Evolutionary conservation across 2,888 invertebrate genomes (phyloP), one percentile per base, ranked within the genome.

Genomic region (Drosophila nr. perissopoda): DNA sequence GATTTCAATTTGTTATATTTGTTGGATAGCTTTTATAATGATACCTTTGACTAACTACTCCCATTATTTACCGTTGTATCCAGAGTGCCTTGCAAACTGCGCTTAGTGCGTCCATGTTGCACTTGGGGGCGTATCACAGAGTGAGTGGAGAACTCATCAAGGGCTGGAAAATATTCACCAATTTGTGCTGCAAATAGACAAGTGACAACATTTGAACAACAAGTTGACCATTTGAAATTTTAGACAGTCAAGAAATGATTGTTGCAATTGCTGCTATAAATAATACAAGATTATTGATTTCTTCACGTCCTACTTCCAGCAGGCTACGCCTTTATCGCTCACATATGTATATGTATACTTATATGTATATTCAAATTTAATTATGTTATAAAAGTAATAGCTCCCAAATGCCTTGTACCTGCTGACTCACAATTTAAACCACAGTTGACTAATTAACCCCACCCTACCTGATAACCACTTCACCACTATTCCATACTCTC

Each of bases 71-170:
- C 97, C 94, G 95, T 94, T 89, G 96, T 95, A 91, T 96, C 95
- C 93, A 94, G 95, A 46, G 96, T 96, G 71, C 95, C 94, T 42
- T 94, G 94, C 84, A 97, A 95, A 91, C 95, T 95, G 91, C 96
- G 94, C 93, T 96, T 97, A 90, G 95, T 95, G 93, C 96, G 95
- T 71, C 95, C 96, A 94, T 97, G 96, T 90, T 95, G 96, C 74
- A 97, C 93, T 83, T 94, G 94, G 36, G 97, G 97, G 89, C 94
- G 95, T 76, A 96, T 95, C 91, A 96, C 91, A 77, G 91, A 84
- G 88, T 93, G 91, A 67, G 82, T 89, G 72, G 91, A 88, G 83
- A 93, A 93, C 84, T 93, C 93, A 81, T 92, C 87, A 71, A 91
- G 88, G 83, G 90, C 90, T 86, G 92, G 88, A 88, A 84, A 91